Percentiles rank a stretch among this genome's conserved stretches.
Evolutionary conservation across 2,113 vertebrate genomes (phyloP).

Genomic region (Promerops cafer): DNA sequence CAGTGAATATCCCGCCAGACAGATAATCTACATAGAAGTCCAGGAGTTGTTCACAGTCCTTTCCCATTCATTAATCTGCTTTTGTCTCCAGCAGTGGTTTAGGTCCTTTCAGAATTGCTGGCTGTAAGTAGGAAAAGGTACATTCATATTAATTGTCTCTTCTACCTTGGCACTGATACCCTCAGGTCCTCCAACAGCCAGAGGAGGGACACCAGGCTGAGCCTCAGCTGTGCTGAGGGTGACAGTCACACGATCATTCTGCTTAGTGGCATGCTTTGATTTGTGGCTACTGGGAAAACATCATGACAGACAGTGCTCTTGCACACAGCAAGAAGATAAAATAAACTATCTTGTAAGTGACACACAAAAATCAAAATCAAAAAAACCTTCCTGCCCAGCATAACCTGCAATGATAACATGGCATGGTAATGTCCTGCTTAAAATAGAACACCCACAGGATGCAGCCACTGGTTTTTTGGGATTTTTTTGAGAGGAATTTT

Average conservation of each 20-base stretch:
- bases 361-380: neutral
- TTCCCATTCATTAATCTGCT: neutral
- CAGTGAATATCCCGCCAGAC: rapidly evolving
- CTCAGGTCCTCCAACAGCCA: neutral
- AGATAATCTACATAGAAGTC: neutral
- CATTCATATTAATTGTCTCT: neutral
- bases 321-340: neutral
- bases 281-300: neutral
- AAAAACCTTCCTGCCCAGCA: neutral
- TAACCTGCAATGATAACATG: neutral
- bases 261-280: neutral
- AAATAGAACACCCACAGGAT: neutral
- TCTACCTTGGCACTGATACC: neutral
- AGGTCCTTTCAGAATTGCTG: neutral
- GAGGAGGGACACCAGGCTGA: neutral
- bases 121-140: neutral
- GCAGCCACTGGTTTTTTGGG: no score
- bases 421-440: neutral
- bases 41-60: rapidly evolving
- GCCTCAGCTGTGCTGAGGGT: neutral
- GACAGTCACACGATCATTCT: rapidly evolving
- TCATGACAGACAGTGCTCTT: neutral
- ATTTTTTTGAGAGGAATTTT: neutral
- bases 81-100: neutral
- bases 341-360: neutral